Evolutionary conservation across 2,797 vertebrate genomes (phyloP), one percentile per base, ranked within the genome.

Genomic region (Synanceia verrucosa): DNA sequence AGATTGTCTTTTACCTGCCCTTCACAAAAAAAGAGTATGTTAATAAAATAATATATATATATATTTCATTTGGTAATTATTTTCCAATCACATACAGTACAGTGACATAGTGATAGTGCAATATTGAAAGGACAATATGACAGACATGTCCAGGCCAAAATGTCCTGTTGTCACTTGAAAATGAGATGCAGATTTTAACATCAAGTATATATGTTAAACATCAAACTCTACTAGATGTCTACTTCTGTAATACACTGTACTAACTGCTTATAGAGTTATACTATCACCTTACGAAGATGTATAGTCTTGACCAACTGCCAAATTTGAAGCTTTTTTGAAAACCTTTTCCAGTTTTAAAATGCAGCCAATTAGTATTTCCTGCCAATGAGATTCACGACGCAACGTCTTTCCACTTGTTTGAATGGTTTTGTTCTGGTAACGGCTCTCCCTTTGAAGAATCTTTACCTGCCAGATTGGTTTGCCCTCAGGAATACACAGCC

Each of bases 401-500:
- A 44, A 60, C 71, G 71, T 88, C 71, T 88, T 82, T 44, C 56
- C 69, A 74, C 69, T 69, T 64, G 73, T 81, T 78, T 68, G 76
- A 72, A 76, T 82, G 70, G 53, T 87, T 85, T 65, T 80, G 78
- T 86, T 91, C 81, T 88, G 85, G 84, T 82, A 60, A 86, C 73
- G 76, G 84, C 78, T 88, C 86, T 86, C 83, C 78, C 73, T 91
- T 80, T 83, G 81, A 91, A 84, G 75, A 89, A 84, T 90, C 72
- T 85, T 84, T 80, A 87, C 77, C 81, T 92, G 88, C 91, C 90
- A 90, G 86, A 92, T 89, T 89, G 89, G 87, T 91, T 90, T 92
- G 91, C 89, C 93, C 93, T 93, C 92, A 93, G 93, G 93, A 94
- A 94, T 87, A 91, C 86, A 91, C 90, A 93, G 92, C 86, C 89